These are phyloP conservation scores for Seriola rivoliana DNA, from an alignment of 2,113 vertebrate species.

Conservation along the genomic window DNA sequence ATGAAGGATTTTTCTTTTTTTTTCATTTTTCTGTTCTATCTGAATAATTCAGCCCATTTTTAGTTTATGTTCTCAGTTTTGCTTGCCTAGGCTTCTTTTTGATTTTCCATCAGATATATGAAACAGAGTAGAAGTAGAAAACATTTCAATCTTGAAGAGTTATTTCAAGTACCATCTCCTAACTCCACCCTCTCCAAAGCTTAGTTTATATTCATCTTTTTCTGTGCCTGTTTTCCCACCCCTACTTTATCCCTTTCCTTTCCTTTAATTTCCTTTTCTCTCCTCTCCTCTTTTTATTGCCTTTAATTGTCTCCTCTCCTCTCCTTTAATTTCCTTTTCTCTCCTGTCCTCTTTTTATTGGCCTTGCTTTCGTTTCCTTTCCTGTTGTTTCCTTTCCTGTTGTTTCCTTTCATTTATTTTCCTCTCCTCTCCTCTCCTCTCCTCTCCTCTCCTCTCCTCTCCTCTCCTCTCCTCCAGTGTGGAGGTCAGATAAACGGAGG, in stretches of 20 bases:
- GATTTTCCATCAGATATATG: slow-evolving; percentile 20
- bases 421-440: neutral
- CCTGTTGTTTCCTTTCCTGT: neutral
- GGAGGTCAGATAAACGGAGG: slow-evolving; percentile 94
- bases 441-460: neutral
- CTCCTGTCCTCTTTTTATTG: neutral
- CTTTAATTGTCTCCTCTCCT: neutral
- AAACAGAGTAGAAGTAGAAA: slow-evolving; percentile 6
- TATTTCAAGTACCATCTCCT: slow-evolving; percentile 20
- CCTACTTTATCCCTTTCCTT: neutral
- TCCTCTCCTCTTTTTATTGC: neutral
- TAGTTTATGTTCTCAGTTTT: neutral
- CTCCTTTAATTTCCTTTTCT: neutral
- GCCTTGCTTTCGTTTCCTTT: neutral
- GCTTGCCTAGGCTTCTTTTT: slow-evolving; percentile 3
- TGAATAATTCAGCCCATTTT: slow-evolving; percentile 7
- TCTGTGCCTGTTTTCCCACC: neutral
- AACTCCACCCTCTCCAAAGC: neutral
- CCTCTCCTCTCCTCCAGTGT: slow-evolving; percentile 89
- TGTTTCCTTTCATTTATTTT: neutral
- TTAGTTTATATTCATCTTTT: slow-evolving; percentile 18
- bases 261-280: neutral
- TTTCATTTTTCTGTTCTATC: neutral
- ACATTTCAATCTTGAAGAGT: slow-evolving; percentile 31
- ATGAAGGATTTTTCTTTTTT: neutral